Evolutionary conservation across 1,140 invertebrate species (phyloP).

Genomic region (Venustaconcha ellipsiformis): DNA sequence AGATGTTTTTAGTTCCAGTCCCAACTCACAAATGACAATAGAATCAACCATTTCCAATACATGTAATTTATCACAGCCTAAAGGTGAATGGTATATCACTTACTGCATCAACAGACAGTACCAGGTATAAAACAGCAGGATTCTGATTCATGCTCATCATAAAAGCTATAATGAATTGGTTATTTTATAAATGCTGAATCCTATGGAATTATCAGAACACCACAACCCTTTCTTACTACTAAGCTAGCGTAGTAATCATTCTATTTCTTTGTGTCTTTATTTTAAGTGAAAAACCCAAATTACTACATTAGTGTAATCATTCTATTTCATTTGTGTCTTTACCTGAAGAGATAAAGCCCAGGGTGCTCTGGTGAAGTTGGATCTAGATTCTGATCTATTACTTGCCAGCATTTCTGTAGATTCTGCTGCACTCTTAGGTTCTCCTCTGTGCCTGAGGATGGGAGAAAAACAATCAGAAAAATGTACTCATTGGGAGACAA

Average conservation of each 20-base stretch:
- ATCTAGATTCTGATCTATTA: conserved; percentile 49
- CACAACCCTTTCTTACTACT: neutral
- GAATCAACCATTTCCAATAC: too few species aligned
- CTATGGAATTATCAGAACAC: neutral
- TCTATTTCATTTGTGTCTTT: neutral
- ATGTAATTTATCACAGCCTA: too few species aligned
- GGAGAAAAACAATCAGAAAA: neutral
- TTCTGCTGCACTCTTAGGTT: conserved; percentile 58
- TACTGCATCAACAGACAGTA: too few species aligned
- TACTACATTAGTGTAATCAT: too few species aligned
- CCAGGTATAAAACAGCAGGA: too few species aligned
- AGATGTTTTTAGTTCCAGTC: too few species aligned
- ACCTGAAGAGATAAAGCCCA: conserved; percentile 64
- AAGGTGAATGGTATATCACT: too few species aligned
- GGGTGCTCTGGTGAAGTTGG: conserved; percentile 56
- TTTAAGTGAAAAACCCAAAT: conserved; percentile 59
- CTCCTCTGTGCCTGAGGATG: conserved; percentile 56
- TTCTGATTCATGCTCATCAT: too few species aligned
- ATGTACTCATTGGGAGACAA: too few species aligned
- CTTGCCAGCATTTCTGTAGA: conserved; percentile 61
- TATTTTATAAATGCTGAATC: neutral
- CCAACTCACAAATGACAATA: too few species aligned
- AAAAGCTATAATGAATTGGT: too few species aligned
- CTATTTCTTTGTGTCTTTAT: conserved; percentile 25
- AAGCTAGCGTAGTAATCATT: neutral